Evolutionary conservation across 2,797 vertebrate genomes (phyloP).

Genomic region (Notolabrus celidotus): DNA sequence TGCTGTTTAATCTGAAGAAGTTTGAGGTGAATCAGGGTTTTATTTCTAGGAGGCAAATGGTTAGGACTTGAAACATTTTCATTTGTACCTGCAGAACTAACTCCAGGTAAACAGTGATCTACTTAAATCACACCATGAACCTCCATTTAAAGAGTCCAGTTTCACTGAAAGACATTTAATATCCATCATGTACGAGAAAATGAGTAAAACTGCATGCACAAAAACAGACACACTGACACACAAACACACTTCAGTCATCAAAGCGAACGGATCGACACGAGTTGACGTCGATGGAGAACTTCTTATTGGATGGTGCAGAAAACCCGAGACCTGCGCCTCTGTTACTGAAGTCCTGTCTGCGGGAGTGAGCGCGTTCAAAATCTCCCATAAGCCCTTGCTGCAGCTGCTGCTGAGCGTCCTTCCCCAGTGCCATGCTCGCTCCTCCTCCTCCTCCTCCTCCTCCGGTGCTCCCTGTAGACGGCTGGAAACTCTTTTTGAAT

Average conservation of each 20-base stretch:
- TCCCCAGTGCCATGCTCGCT: conserved; percentile 89
- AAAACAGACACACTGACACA: neutral
- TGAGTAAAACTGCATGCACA: too few relatives aligned
- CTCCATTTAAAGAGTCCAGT: too few relatives aligned
- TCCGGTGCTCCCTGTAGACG: neutral
- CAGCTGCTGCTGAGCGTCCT: conserved; percentile 81
- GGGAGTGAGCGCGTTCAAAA: conserved; percentile 89
- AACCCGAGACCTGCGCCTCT: conserved; percentile 90
- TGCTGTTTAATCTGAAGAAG: too few relatives aligned
- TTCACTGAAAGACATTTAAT: too few relatives aligned
- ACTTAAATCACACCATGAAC: too few relatives aligned
- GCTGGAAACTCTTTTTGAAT: conserved; percentile 86
- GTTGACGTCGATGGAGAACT: conserved; percentile 84
- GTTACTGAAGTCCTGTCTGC: conserved; percentile 82
- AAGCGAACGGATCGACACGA: conserved; percentile 87
- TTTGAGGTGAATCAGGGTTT: too few relatives aligned
- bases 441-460: too few relatives aligned
- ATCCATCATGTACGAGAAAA: too few relatives aligned
- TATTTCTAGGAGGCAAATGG: too few relatives aligned
- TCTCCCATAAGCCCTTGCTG: conserved; percentile 88
- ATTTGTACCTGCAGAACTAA: too few relatives aligned
- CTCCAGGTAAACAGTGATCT: too few relatives aligned
- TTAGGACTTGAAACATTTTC: too few relatives aligned
- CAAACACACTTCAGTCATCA: conserved; percentile 73
- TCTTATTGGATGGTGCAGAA: conserved; percentile 77